Conservation (phyloP, 2,797 vertebrate genomes). For the Phrynocephalus guinanensis region DNA sequence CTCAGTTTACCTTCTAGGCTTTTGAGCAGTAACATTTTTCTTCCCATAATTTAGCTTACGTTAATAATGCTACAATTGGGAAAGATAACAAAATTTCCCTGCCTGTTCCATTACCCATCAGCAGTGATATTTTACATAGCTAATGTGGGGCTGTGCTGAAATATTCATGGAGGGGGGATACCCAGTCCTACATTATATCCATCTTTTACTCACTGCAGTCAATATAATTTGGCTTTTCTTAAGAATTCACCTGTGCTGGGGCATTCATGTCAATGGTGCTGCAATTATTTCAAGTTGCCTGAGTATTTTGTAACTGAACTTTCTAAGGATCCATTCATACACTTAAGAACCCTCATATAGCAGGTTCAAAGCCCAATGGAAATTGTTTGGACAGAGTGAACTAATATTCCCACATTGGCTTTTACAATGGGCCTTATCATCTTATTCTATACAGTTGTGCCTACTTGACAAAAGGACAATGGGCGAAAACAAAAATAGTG, state of each 20-base stretch:
- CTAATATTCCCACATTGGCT: neutral
- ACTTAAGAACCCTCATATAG: neutral
- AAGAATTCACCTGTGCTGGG: neutral
- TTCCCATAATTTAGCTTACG: neutral
- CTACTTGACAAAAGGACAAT: neutral
- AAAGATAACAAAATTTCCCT: neutral
- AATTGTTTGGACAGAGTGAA: neutral
- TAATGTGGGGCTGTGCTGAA: neutral
- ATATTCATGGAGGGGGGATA: neutral
- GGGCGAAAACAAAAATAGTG: neutral
- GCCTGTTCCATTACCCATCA: neutral
- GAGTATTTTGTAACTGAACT: neutral
- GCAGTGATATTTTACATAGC: neutral
- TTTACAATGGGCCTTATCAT: neutral
- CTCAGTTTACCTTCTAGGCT: neutral
- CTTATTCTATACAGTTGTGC: too few relatives aligned
- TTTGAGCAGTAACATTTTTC: neutral
- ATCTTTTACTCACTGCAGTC: neutral
- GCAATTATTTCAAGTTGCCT: neutral
- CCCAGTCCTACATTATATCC: too few relatives aligned
- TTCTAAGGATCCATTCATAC: neutral
- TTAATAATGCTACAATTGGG: neutral
- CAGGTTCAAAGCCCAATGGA: neutral
- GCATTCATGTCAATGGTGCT: neutral
- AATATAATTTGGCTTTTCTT: neutral